Percentiles rank a stretch among this genome's conserved stretches.
Conservation (phyloP, 2,888 invertebrate genomes). For the Fissipunctia ypsillon region DNA sequence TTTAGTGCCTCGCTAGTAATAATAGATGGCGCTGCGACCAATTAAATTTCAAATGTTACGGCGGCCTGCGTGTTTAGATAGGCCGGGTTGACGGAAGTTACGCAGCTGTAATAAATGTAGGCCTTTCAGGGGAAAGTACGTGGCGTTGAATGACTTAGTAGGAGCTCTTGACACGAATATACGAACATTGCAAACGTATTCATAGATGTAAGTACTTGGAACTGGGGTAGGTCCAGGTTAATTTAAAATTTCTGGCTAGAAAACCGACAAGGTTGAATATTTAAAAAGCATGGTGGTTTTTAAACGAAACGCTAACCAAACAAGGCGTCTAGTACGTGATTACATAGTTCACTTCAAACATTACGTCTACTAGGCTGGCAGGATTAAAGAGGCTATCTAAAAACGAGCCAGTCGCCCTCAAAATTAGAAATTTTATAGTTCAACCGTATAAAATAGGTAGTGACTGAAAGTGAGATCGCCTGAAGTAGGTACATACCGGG, state of each 20-base stretch:
- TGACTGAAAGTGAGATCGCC: slow-evolving; percentile 64
- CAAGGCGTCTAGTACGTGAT: not conserved
- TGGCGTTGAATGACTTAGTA: slow-evolving; percentile 45
- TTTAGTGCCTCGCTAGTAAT: slow-evolving; percentile 68
- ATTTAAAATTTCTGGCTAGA: slow-evolving; percentile 3
- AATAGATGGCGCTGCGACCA: slow-evolving; percentile 80
- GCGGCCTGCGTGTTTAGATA: slow-evolving; percentile 64
- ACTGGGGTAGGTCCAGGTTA: not conserved
- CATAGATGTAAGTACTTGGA: slow-evolving; percentile 10
- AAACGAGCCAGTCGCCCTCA: slow-evolving; percentile 68
- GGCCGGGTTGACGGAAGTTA: slow-evolving; percentile 59
- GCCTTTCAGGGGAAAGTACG: slow-evolving; percentile 54
- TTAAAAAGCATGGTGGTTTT: not conserved
- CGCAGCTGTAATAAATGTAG: slow-evolving; percentile 62
- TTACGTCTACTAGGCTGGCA: slow-evolving; percentile 33
- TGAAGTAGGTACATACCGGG: slow-evolving; percentile 65
- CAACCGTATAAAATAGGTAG: slow-evolving; percentile 67
- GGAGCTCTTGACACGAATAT: slow-evolving; percentile 56
- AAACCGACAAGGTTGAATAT: not conserved
- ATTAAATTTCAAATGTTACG: slow-evolving; percentile 70
- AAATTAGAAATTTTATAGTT: slow-evolving; percentile 79
- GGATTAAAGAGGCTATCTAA: slow-evolving; percentile 32
- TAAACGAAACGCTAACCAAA: not conserved
- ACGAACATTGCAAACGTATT: slow-evolving; percentile 37
- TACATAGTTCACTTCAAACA: slow-evolving; percentile 17